Base-by-base conservation (phyloP, 2,113 vertebrate species). In the Stegostoma tigrinum region DNA sequence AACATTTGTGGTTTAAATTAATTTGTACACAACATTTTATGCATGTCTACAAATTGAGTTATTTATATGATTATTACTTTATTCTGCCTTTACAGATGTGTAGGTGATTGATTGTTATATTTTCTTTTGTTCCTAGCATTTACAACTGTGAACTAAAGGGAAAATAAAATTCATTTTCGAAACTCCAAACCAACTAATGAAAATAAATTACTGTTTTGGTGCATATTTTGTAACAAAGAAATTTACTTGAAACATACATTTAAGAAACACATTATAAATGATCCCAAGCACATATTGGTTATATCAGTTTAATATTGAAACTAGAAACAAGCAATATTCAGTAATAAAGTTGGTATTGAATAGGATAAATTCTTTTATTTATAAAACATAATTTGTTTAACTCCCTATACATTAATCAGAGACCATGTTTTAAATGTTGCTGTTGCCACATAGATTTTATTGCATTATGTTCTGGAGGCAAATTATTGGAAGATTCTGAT, bases 341-440 rank as follows among this genome's bases (percentile, higher is more conserved):
- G 27, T 95, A 95, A 95, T 75, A 30, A 95, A 95, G 45, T 48
- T 45, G 48, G 12, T 15, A 72, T 70, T 95, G 94, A 94, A 42
- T 94, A 10, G 67, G 67, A 48, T 95, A 70, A 94, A 95, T 95
- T 95, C 21, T 72, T 95, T 95, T 42, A 72, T 95, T 95, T 95
- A 52, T 70, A 48, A 70, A 75, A 52, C 10, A 48, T 42, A 95
- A 95, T 95, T 90, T 72, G 66, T 34, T 72, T 95, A 72, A 95
- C 72, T 72, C 67, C 45, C 68, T 70, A 34, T 95, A 34, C 42
- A 95, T 72, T 24, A 72, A 95, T 72, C 94, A 95, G 91, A 68
- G 24, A 12, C 38, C 48, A 42, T 52, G 45, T 95, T 95, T 95
- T 75, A 95, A 48, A 15, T 95, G 67, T 95, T 95, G 38, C 93